Percentiles rank a stretch among this genome's conserved stretches.
phyloP scores from a whole-genome alignment of 2,797 vertebrate species.

The Amphiprion clarkii region DNA sequence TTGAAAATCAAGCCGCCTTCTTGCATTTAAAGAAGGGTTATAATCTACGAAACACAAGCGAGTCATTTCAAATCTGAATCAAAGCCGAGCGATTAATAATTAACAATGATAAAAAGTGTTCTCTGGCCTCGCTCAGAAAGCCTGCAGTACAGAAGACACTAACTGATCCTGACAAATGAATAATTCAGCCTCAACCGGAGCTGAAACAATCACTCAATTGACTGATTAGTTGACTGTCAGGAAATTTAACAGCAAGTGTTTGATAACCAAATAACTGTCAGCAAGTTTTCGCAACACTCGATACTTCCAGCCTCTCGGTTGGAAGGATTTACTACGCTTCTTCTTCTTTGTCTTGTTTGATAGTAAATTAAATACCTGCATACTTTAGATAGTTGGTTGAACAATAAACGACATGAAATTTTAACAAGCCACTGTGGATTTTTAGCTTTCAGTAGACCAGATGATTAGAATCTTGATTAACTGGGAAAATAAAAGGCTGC shows the following conservation, averaged over 20 bases:
- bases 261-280: not conserved
- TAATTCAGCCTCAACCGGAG: not conserved
- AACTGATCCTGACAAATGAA: not conserved
- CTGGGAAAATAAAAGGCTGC: not conserved
- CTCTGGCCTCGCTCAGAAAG: not conserved
- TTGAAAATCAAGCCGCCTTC: not conserved
- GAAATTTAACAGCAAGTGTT: not conserved
- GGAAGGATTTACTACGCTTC: not conserved
- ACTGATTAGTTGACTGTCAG: not conserved
- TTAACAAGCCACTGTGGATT: not conserved
- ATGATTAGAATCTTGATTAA: not conserved
- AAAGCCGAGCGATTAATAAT: not conserved
- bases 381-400: not conserved
- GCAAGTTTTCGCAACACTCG: not conserved
- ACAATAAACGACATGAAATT: not conserved
- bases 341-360: not conserved
- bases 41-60: not conserved
- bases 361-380: not conserved
- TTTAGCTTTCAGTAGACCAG: not conserved
- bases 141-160: not conserved
- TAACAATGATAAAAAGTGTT: not conserved
- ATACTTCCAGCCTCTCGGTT: not conserved
- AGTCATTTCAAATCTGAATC: not conserved
- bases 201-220: not conserved
- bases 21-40: not conserved